Base-by-base conservation (phyloP, 1,140 invertebrate species). In the Radopholus similis region DNA sequence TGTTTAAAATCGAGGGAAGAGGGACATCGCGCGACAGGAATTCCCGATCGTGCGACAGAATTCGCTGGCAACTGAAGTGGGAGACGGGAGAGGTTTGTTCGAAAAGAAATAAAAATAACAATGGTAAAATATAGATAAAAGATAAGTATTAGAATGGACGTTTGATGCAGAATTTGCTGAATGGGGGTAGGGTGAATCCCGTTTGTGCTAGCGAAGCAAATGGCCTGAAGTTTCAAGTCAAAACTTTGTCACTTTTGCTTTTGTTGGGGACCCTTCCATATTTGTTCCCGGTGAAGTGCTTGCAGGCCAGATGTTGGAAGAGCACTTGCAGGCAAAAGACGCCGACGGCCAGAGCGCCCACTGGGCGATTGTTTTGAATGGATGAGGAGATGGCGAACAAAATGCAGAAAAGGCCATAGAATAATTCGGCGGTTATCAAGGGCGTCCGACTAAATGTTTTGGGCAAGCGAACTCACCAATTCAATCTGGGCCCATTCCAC, bases 201-300 rank as follows among this genome's bases (percentile, higher is more conserved):
- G 35, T 66, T 66, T 18, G 64, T 66, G 44, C 53, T 58, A 32
- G 64, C 64, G 34, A 66, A 66, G 15, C 28, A 23, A 38, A 66
- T 28, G 32, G 56, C 64, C 53, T 66, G 40, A n/a, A 9, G 13
- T 44, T n/a, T n/a, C n/a, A n/a, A n/a, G n/a, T n/a, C n/a, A n/a
- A n/a, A n/a, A n/a, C n/a, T n/a, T n/a, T n/a, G n/a, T n/a, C n/a
- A n/a, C n/a, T n/a, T n/a, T n/a, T n/a, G n/a, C n/a, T n/a, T n/a
- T n/a, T n/a, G n/a, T n/a, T n/a, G n/a, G n/a, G n/a, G n/a, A 66
- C 60, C 49, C 59, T 34, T 55, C 55, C 49, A 40, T 66, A n/a
- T 47, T 64, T 37, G 44, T 13, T 54, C 40, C 30, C n/a, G n/a
- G n/a, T 42, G 37, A 32, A 64, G 8, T 40, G 15, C 18, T 65